Evolutionary conservation across 2,113 vertebrate genomes (phyloP), one percentile per base, ranked within the genome.

Genomic region (Antidorcas marsupialis): DNA sequence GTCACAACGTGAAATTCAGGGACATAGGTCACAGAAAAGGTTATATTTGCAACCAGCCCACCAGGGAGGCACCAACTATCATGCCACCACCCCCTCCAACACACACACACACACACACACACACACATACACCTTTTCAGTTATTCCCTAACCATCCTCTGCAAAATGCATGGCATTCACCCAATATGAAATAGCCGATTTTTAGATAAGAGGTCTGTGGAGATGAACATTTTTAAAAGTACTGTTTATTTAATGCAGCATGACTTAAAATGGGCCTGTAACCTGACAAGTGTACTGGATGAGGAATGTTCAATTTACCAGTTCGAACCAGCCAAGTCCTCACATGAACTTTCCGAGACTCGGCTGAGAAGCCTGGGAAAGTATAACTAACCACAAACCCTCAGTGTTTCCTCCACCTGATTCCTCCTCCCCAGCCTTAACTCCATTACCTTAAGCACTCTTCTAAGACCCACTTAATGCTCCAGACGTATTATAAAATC

Each of bases 221-320:
- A 97, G 82, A 96, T 87, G 67, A 60, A 84, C 84, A 53, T 95
- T 98, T 96, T 92, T 97, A 52, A 94, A 98, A 97, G 96, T 82
- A 45, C 93, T 97, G 82, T 98, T 98, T 91, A 97, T 96, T 98
- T 98, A 97, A 98, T 97, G 96, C 97, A 94, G 97, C 98, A 93
- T 97, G 98, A 97, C 97, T 98, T 93, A 86, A 95, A 98, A 96
- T 86, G 90, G 76, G 60, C 90, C 92, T 98, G 97, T 92, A 97
- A 97, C 97, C 97, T 97, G 98, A 98, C 98, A 96, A 98, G 93
- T 71, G 95, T 87, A 84, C 93, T 87, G 91, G 95, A 92, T 82
- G 96, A 98, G 97, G 97, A 98, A 98, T 98, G 95, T 97, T 97
- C 96, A 95, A 62, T 98, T 97, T 93, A 98, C 98, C 97, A 95